Percentiles rank a stretch among this genome's conserved stretches.
Conservation (phyloP, 2,113 vertebrate species). For the Myrmecophaga tridactyla region DNA sequence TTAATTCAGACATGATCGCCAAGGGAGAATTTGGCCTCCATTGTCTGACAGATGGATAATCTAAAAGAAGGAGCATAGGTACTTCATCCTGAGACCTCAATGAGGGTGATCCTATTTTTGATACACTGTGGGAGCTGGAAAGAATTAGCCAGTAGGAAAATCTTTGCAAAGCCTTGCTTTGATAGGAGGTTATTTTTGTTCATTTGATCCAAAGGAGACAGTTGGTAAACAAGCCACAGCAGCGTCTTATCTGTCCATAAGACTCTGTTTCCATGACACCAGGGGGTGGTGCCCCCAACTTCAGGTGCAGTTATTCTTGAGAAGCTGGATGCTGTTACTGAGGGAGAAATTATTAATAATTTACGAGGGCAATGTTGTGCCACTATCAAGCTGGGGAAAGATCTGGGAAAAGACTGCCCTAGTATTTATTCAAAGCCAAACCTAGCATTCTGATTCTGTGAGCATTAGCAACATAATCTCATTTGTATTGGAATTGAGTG, state of each 20-base stretch:
- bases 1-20: neutral
- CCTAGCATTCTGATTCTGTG: neutral
- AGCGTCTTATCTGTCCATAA: accelerated
- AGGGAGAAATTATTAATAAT: neutral
- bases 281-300: neutral
- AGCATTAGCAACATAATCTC: neutral
- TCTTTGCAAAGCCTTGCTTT: neutral
- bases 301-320: neutral
- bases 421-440: neutral
- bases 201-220: neutral
- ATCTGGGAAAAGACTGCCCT: neutral
- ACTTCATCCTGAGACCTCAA: neutral
- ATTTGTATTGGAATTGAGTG: accelerated
- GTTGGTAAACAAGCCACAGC: neutral
- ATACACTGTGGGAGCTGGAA: neutral
- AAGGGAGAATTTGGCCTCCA: neutral
- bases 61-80: neutral
- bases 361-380: neutral
- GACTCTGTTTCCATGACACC: neutral
- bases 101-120: neutral
- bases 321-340: neutral
- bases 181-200: neutral
- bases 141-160: neutral
- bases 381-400: neutral
- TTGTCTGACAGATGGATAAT: neutral